phyloP scores from a whole-genome alignment of 1,140 invertebrate species.

The Pentalonia nigronervosa region DNA sequence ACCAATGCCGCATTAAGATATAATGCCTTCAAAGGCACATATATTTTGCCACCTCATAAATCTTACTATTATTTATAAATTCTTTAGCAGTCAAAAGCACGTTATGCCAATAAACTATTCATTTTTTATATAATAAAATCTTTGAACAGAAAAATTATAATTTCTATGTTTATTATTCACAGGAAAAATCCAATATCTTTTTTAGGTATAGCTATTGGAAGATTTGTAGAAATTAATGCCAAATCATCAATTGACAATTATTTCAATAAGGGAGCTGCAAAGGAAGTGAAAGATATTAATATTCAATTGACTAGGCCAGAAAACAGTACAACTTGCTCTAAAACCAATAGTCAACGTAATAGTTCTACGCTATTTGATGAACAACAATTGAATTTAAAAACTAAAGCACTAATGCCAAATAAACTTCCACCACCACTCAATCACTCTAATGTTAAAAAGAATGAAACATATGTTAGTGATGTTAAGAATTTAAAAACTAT shows the following conservation, averaged over 20 bases:
- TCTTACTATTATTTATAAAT: neutral
- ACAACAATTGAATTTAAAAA: neutral
- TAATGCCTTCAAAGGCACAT: too few species aligned
- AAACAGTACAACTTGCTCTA: neutral
- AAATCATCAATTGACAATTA: slow-evolving; percentile 44
- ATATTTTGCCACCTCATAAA: too few species aligned
- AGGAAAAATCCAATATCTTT: slow-evolving; percentile 65
- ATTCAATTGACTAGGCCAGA: neutral
- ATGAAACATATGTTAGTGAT: neutral
- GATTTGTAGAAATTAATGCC: slow-evolving; percentile 63
- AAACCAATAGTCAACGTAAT: neutral
- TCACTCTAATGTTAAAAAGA: neutral
- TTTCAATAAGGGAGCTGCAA: neutral
- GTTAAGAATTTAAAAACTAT: slow-evolving; percentile 27
- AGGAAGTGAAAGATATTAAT: neutral
- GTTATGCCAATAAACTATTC: neutral
- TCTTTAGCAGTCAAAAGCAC: neutral
- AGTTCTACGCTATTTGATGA: neutral
- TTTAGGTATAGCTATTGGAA: slow-evolving; percentile 66
- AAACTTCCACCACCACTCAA: too few species aligned
- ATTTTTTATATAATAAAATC: neutral
- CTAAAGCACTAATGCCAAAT: neutral
- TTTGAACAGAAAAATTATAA: neutral
- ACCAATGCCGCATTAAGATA: too few species aligned
- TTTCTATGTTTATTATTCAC: slow-evolving; percentile 1